phyloP scores from a whole-genome alignment of 2,888 invertebrate species.

The Esperia sulphurella region DNA sequence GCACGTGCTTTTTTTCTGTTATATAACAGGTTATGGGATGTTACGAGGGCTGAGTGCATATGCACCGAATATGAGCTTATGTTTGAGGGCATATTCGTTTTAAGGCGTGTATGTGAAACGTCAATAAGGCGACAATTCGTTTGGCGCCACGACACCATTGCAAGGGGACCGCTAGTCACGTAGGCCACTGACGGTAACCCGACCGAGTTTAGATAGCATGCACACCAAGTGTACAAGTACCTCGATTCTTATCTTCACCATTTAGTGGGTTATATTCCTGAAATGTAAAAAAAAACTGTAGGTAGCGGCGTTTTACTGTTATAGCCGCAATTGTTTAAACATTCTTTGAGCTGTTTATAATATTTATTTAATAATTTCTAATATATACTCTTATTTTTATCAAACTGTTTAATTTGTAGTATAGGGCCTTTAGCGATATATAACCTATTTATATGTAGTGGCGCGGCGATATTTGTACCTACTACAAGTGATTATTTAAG shows the following conservation, averaged over 20 bases:
- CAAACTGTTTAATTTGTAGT: too few relatives aligned
- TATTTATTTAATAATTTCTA: too few relatives aligned
- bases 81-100: slow-evolving; percentile 13
- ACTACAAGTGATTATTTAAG: too few relatives aligned
- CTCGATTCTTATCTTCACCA: not conserved
- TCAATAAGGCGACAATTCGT: slow-evolving; percentile 71
- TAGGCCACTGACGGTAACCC: slow-evolving; percentile 67
- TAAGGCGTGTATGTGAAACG: slow-evolving; percentile 26
- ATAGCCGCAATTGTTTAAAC: not conserved
- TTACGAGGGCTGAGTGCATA: not conserved
- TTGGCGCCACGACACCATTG: slow-evolving; percentile 74
- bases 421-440: too few relatives aligned
- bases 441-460: too few relatives aligned
- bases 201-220: slow-evolving; percentile 35
- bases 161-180: slow-evolving; percentile 69
- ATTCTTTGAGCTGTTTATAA: too few relatives aligned
- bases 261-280: slow-evolving; percentile 22
- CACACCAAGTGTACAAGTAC: slow-evolving; percentile 2
- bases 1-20: slow-evolving; percentile 66
- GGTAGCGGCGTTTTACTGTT: slow-evolving; percentile 12
- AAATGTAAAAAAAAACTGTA: slow-evolving; percentile 42
- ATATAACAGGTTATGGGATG: slow-evolving; percentile 45
- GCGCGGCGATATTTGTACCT: too few relatives aligned
- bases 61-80: not conserved
- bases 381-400: too few relatives aligned